Conservation (phyloP, 2,888 invertebrate species). For the Cinara cedri region DNA sequence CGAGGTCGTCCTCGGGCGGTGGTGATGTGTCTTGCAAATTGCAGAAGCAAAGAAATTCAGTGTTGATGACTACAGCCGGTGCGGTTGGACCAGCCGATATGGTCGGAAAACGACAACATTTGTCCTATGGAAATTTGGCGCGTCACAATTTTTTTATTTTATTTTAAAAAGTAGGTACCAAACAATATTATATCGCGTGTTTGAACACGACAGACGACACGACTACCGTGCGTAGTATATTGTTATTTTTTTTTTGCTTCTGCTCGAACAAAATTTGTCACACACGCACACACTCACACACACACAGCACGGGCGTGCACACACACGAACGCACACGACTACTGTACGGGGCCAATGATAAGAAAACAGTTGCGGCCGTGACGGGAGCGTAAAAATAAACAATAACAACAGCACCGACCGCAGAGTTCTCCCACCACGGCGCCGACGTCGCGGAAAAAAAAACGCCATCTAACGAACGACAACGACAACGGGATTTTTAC, state of each 20-base stretch:
- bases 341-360: conserved; percentile 47
- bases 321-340: conserved; percentile 24
- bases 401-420: conserved; percentile 10
- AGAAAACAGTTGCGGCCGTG: conserved; percentile 49
- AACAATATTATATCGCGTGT: no score
- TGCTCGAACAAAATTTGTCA: conserved; percentile 23
- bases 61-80: background rate
- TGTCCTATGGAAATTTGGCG: background rate
- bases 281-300: conserved; percentile 17
- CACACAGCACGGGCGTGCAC: conserved; percentile 29
- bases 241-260: conserved; percentile 8
- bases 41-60: background rate
- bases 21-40: background rate
- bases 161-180: no score
- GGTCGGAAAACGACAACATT: background rate
- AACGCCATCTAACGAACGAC: background rate
- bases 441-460: background rate
- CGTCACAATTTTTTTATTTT: background rate
- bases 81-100: background rate
- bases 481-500: background rate
- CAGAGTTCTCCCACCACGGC: background rate
- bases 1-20: background rate
- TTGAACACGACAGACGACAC: background rate
- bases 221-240: background rate
- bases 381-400: conserved; percentile 46